Percentiles rank a stretch among this genome's conserved stretches.
These are phyloP conservation scores for Hipposideros armiger DNA, from an alignment of 2,113 vertebrate species.

Conservation along the genomic window DNA sequence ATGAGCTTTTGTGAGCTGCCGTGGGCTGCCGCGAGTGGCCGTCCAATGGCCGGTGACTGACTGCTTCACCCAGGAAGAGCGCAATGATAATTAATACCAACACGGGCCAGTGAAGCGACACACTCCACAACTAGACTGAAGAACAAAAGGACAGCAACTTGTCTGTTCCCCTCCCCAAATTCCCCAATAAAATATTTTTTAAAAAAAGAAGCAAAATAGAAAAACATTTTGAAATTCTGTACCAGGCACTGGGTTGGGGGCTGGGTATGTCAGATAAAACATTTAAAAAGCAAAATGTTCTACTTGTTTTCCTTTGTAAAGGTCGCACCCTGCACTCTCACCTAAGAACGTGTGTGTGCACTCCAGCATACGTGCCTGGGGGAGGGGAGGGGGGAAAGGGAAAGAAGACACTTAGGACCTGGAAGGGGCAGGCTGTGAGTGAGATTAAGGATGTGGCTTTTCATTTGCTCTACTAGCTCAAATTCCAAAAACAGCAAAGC, in stretches of 20 bases:
- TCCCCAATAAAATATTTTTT: no score
- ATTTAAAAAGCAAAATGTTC: not conserved
- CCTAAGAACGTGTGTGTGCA: not conserved
- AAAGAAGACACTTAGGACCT: rapidly evolving
- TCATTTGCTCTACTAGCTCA: not conserved
- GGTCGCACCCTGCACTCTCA: not conserved
- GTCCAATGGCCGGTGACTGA: no score
- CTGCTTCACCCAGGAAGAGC: no score
- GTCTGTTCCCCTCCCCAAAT: no score
- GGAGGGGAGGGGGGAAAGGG: rapidly evolving
- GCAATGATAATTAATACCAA: no score
- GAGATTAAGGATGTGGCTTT: not conserved
- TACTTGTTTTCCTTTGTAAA: conserved; percentile 9
- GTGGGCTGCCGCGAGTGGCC: no score
- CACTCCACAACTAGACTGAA: no score
- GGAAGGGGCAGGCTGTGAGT: not conserved
- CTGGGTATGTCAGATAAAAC: not conserved
- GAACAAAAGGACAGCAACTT: no score
- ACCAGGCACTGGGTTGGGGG: no score
- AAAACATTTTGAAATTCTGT: conserved; percentile 38
- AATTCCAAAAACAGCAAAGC: not conserved
- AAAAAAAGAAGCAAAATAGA: not conserved
- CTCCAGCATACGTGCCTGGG: not conserved
- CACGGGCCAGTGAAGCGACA: no score
- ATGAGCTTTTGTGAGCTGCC: no score